Percentiles rank a stretch among this genome's conserved stretches.
These are phyloP conservation scores for Acronicta leporina DNA, from an alignment of 2,888 invertebrate species.

Conservation along the genomic window DNA sequence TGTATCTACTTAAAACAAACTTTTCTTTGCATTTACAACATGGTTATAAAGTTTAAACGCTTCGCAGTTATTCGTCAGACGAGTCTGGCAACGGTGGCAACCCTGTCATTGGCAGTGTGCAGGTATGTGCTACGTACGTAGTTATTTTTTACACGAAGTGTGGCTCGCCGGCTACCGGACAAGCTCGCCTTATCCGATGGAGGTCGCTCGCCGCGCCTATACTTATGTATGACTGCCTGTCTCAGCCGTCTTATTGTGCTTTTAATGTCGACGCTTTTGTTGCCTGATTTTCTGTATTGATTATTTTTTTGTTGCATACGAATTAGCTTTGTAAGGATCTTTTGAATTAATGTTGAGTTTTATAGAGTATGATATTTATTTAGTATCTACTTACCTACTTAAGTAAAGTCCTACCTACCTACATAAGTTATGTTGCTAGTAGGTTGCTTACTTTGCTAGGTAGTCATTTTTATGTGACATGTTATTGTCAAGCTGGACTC, in stretches of 20 bases:
- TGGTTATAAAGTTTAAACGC: conserved; percentile 2
- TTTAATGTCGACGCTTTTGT: conserved; percentile 55
- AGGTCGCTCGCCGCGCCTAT: conserved; percentile 67
- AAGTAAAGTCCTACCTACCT: neutral
- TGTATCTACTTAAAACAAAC: neutral
- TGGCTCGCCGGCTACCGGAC: conserved; percentile 74
- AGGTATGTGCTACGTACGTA: conserved; percentile 45
- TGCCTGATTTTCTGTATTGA: conserved; percentile 49
- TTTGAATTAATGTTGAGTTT: conserved; percentile 43
- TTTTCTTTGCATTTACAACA: neutral
- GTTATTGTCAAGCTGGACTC: neutral
- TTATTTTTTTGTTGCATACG: conserved; percentile 52
- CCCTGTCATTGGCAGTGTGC: conserved; percentile 44
- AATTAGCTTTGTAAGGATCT: conserved; percentile 50
- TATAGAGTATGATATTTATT: conserved; percentile 4
- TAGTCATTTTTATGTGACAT: neutral
- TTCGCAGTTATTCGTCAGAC: conserved; percentile 8
- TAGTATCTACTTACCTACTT: neutral
- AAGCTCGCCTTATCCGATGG: conserved; percentile 78
- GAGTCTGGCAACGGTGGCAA: conserved; percentile 36
- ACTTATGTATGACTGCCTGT: conserved; percentile 60
- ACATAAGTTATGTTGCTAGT: neutral
- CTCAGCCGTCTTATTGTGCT: conserved; percentile 57
- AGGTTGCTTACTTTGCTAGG: neutral
- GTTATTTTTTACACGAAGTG: conserved; percentile 71